Percentiles rank a stretch among this genome's conserved stretches.
These are phyloP conservation scores for Tetragnatha montana DNA, from an alignment of 2,888 invertebrate genomes.

Conservation along the genomic window DNA sequence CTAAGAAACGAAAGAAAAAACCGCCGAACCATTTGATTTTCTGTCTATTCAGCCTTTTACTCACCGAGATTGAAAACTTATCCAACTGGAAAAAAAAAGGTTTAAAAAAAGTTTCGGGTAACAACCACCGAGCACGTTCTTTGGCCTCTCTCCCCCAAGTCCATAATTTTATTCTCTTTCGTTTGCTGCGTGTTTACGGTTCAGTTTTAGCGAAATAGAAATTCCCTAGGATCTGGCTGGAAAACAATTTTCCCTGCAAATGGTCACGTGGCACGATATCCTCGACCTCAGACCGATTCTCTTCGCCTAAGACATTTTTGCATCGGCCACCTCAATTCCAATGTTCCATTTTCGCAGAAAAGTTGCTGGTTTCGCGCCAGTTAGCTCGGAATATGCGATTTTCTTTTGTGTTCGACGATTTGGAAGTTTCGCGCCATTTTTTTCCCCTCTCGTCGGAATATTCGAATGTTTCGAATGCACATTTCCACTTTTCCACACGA, in stretches of 20 bases:
- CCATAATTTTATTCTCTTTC: slow-evolving; percentile 27
- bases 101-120: slow-evolving; percentile 29
- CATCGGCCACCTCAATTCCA: not conserved
- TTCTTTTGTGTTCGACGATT: not conserved
- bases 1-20: not conserved
- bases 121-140: slow-evolving; percentile 11
- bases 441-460: not conserved
- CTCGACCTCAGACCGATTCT: not conserved
- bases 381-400: not conserved
- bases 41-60: slow-evolving; percentile 34
- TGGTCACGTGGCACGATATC: slow-evolving; percentile 8
- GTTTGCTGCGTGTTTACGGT: slow-evolving; percentile 17
- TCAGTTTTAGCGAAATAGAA: slow-evolving; percentile 31
- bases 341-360: slow-evolving; percentile 7
- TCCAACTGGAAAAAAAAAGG: slow-evolving; percentile 13
- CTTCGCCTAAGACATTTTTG: too few relatives aligned
- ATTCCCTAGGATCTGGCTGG: slow-evolving; percentile 14
- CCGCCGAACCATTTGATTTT: slow-evolving; percentile 36
- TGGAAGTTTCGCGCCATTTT: not conserved
- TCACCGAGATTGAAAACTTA: slow-evolving; percentile 36
- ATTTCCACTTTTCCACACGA: not conserved
- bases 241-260: slow-evolving; percentile 10
- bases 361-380: not conserved
- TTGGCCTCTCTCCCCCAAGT: not conserved
- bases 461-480: not conserved